A percentile compares a stretch with the other conserved stretches of the same genome.
phyloP scores from a whole-genome alignment of 2,113 vertebrate species.

The Barnardius zonarius region DNA sequence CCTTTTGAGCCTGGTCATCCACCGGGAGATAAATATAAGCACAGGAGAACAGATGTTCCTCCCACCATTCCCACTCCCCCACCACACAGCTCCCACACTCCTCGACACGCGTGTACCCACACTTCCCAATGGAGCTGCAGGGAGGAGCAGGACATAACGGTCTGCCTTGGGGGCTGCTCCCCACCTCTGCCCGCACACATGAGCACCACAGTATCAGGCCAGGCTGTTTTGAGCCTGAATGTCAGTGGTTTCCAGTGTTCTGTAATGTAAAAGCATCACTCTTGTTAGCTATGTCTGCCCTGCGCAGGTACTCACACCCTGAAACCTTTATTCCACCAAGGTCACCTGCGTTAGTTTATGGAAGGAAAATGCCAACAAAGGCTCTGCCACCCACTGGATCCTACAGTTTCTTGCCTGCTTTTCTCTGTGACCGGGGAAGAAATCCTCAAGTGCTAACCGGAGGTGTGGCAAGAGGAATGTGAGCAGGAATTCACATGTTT shows the following conservation, averaged over 20 bases:
- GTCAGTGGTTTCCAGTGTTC: neutral
- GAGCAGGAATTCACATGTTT: neutral
- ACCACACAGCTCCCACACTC: neutral
- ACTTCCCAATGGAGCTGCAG: neutral
- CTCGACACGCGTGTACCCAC: neutral
- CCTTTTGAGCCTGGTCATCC: neutral
- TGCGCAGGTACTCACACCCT: neutral
- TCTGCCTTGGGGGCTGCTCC: neutral
- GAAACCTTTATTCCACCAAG: neutral
- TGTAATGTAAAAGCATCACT: neutral
- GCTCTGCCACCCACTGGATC: neutral
- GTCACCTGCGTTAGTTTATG: neutral
- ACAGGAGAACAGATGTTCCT: neutral
- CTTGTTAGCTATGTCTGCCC: neutral
- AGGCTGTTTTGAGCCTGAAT: neutral
- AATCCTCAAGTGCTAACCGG: neutral
- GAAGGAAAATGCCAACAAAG: neutral
- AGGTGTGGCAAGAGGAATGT: neutral
- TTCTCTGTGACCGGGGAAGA: neutral
- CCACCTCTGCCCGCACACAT: neutral
- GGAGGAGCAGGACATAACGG: neutral
- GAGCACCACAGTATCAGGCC: neutral
- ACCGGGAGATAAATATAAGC: neutral
- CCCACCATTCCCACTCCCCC: neutral
- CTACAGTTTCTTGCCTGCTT: neutral